phyloP scores from a whole-genome alignment of 2,797 vertebrate species.

The Amphiprion clarkii region DNA sequence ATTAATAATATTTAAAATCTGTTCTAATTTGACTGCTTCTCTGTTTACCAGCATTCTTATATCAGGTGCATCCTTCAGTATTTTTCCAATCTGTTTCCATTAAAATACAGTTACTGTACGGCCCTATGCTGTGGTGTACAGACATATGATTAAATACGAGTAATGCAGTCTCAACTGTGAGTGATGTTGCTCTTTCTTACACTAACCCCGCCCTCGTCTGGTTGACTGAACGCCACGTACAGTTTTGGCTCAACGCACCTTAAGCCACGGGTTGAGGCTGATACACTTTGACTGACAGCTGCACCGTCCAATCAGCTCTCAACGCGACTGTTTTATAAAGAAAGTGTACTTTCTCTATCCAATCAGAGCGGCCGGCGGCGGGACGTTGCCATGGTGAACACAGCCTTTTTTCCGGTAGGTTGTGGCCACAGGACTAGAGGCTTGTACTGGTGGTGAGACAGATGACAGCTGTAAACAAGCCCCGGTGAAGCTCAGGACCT shows the following conservation, averaged over 20 bases:
- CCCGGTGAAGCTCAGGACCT: conserved; percentile 15
- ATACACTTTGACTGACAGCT: conserved; percentile 63
- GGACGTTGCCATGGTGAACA: conserved; percentile 70
- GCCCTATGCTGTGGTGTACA: too few species aligned
- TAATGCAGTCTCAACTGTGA: neutral
- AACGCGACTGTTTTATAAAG: conserved; percentile 62
- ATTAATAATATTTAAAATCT: too few species aligned
- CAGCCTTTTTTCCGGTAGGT: conserved; percentile 40
- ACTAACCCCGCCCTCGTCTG: conserved; percentile 30
- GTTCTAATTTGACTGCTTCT: too few species aligned
- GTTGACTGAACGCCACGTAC: conserved; percentile 70
- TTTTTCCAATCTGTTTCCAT: neutral
- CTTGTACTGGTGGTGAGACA: conserved; percentile 34
- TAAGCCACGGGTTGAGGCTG: conserved; percentile 24
- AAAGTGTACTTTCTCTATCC: conserved; percentile 38
- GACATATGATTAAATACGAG: neutral
- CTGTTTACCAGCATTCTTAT: too few species aligned
- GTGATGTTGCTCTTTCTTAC: too few species aligned
- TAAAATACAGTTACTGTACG: neutral
- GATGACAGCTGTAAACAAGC: conserved; percentile 69
- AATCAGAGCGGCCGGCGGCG: conserved; percentile 62
- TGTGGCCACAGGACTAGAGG: conserved; percentile 37
- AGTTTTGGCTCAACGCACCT: conserved; percentile 64
- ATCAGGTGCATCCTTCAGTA: neutral
- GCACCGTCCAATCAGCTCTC: conserved; percentile 64